These are phyloP conservation scores for Eulemur mongoz DNA, from an alignment of 2,797 vertebrate genomes.

Conservation along the genomic window DNA sequence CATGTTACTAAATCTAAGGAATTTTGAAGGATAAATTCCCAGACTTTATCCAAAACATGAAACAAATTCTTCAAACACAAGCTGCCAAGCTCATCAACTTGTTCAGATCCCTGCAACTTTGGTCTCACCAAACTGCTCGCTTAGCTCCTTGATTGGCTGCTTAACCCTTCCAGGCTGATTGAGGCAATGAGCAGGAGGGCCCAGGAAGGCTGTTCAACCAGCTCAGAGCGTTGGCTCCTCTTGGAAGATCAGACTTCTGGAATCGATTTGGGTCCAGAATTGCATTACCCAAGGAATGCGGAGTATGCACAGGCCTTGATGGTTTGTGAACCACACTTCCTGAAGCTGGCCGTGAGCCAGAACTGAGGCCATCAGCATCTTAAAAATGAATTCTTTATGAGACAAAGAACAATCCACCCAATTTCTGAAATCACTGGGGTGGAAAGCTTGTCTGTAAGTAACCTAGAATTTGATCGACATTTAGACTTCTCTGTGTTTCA, in stretches of 20 bases:
- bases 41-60: conserved; percentile 81
- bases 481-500: conserved; percentile 63
- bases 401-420: conserved; percentile 72
- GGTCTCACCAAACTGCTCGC: conserved; percentile 60
- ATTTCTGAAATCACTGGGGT: conserved; percentile 75
- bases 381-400: conserved; percentile 80
- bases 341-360: conserved; percentile 82
- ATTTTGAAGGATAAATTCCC: conserved; percentile 79
- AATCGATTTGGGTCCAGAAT: conserved; percentile 86
- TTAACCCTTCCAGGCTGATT: conserved; percentile 49
- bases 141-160: conserved; percentile 58
- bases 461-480: conserved; percentile 48
- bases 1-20: conserved; percentile 85
- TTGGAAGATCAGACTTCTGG: conserved; percentile 84
- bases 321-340: conserved; percentile 81
- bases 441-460: conserved; percentile 76
- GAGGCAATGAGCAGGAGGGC: not conserved
- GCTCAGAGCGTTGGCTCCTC: conserved; percentile 30
- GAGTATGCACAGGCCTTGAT: conserved; percentile 82
- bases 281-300: conserved; percentile 86
- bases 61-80: conserved; percentile 79
- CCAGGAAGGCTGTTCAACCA: not conserved
- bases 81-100: conserved; percentile 67
- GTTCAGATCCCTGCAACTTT: conserved; percentile 65
- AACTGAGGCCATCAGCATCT: conserved; percentile 76